phyloP scores from a whole-genome alignment of 2,113 vertebrate species.

The Ellobius talpinus region DNA sequence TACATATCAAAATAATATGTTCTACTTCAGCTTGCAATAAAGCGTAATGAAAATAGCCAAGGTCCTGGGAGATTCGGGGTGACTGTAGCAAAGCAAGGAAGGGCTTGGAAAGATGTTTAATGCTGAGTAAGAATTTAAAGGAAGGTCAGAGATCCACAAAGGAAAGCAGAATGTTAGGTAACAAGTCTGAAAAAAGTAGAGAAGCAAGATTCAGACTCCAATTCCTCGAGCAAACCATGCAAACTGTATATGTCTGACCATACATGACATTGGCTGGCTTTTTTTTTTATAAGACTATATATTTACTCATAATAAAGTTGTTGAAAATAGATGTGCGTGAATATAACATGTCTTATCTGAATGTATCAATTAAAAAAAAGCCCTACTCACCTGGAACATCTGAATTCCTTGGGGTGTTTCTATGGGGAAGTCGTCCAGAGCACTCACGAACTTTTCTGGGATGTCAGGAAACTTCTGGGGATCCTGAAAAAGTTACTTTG shows the following conservation, averaged over 20 bases:
- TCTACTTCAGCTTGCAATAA: not conserved
- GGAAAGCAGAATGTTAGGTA: not conserved
- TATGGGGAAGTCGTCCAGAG: slow-evolving; percentile 86
- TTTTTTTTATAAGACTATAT: not conserved
- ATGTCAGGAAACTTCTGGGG: slow-evolving; percentile 76
- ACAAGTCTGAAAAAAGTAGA: not conserved
- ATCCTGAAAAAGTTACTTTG: slow-evolving; percentile 80
- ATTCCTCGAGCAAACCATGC: not conserved
- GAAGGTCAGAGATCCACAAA: not conserved
- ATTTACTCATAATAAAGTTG: not conserved
- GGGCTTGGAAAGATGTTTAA: not conserved
- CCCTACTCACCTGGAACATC: slow-evolving; percentile 89
- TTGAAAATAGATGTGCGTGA: not conserved
- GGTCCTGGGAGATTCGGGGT: not conserved
- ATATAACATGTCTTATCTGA: not conserved
- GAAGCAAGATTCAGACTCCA: not conserved
- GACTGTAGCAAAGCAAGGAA: not conserved
- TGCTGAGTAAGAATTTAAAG: not conserved
- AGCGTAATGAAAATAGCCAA: not conserved
- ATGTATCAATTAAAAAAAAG: not conserved
- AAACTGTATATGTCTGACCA: not conserved
- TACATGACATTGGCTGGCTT: not conserved
- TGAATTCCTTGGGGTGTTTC: slow-evolving; percentile 88
- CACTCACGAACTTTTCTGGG: slow-evolving; percentile 82
- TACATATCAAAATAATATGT: not conserved